These are phyloP conservation scores for Papilio helenus DNA, from an alignment of 1,140 invertebrate genomes.

Conservation along the genomic window DNA sequence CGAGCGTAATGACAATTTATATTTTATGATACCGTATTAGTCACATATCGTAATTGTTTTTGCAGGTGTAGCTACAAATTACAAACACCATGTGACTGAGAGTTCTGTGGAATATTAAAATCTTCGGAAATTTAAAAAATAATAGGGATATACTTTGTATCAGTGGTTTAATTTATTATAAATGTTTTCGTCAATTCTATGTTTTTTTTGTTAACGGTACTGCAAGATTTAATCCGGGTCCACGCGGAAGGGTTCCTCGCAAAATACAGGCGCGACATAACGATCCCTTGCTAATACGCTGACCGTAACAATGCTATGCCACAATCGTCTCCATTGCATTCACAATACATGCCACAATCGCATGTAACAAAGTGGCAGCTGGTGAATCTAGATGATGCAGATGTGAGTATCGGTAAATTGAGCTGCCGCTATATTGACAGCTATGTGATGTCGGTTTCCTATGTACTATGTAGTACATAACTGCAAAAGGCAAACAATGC, in stretches of 20 bases:
- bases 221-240: constrained; percentile 60
- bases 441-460: constrained; percentile 19
- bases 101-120: too few relatives aligned
- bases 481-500: constrained; percentile 22
- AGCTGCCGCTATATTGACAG: constrained; percentile 20
- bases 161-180: background rate
- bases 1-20: too few relatives aligned
- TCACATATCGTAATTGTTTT: too few relatives aligned
- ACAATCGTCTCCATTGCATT: constrained; percentile 22
- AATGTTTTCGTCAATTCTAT: background rate
- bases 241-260: constrained; percentile 69
- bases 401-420: constrained; percentile 25
- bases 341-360: background rate
- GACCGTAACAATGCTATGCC: background rate
- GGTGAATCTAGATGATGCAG: constrained; percentile 33
- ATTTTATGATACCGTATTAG: too few relatives aligned
- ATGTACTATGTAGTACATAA: constrained; percentile 18
- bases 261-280: constrained; percentile 68
- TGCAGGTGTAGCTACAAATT: too few relatives aligned
- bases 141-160: background rate
- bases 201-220: constrained; percentile 54
- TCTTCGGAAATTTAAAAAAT: background rate
- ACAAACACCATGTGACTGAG: too few relatives aligned
- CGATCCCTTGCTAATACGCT: constrained; percentile 53
- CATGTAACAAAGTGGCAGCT: background rate